These are phyloP conservation scores for Leptarthrus brevirostris DNA, from an alignment of 2,888 invertebrate genomes.

Conservation along the genomic window DNA sequence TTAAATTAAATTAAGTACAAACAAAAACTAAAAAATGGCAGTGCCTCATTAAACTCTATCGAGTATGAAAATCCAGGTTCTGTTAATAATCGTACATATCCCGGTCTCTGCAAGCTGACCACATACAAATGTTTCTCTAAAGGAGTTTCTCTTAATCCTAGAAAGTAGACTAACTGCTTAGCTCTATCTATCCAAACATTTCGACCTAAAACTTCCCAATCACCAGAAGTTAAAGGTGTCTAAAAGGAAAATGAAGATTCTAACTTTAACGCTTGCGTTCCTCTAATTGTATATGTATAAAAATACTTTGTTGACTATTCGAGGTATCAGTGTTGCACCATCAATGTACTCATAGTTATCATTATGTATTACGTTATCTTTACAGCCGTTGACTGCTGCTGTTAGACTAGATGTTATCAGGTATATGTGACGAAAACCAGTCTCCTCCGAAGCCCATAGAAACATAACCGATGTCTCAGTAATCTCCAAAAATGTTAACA, in stretches of 20 bases:
- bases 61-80: conserved; percentile 86
- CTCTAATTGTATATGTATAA: no score
- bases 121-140: conserved; percentile 94
- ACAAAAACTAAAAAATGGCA: neutral
- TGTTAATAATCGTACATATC: conserved; percentile 81
- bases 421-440: conserved; percentile 90
- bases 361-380: conserved; percentile 55
- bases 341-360: conserved; percentile 59
- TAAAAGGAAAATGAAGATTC: conserved; percentile 63
- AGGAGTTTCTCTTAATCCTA: conserved; percentile 89
- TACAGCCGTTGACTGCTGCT: conserved; percentile 69
- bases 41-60: conserved; percentile 82
- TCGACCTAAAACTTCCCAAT: conserved; percentile 92
- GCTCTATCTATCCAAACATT: conserved; percentile 88
- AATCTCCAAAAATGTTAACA: conserved; percentile 81
- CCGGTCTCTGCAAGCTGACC: conserved; percentile 78
- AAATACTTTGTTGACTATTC: conserved; percentile 73
- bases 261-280: neutral
- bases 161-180: conserved; percentile 87
- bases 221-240: conserved; percentile 84
- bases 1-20: neutral
- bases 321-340: conserved; percentile 68
- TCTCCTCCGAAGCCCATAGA: conserved; percentile 94
- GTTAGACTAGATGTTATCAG: conserved; percentile 75
- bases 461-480: conserved; percentile 71